Evolutionary conservation across 2,888 invertebrate species (phyloP), one percentile per base, ranked within the genome.

Genomic region (Harmothoe impar): DNA sequence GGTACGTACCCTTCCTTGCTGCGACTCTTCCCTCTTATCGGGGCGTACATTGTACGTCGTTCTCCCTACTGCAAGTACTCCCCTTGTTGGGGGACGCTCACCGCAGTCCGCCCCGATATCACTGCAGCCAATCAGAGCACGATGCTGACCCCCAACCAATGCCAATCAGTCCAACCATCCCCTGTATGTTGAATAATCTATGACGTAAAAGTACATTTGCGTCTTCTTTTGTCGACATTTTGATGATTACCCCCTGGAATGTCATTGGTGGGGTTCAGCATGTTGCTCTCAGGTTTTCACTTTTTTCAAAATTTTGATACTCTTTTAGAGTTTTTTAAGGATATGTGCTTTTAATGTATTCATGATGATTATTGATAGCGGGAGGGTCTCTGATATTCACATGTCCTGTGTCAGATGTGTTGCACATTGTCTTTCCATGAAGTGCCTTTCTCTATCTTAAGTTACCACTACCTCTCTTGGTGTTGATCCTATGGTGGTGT

Each of bases 1-100:
- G 93, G 94, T 93, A 52, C 29, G 91, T 62, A 81, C 78, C 54
- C 86, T 17, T 20, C 84, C 25, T 29, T 1, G 62, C 15, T 31
- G n/a, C 20, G 0, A 5, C 3, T 62, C 20, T 43, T 43, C n/a
- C n/a, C 43, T 29, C 72, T 43, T 10, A 43, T 43, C 10, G 62
- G n/a, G 62, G 5, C 20, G 62, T 62, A n/a, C 15, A n/a, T 62
- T n/a, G 20, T 54, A 15, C 62, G 23, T 62, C 10, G 3, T 62
- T 62, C 1, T 62, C 62, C 62, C 23, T 20, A 20, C 72, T 72
- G 25, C 20, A 72, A 72, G 25, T 20, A 62, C n/a, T 25, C 72
- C 25, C 20, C 20, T 62, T 62, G 62, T 43, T 10, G 15, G 62
- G 62, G 62, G 12, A 62, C 62, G 15, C 20, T 1, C 62, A 62